phyloP scores from a whole-genome alignment of 1,140 invertebrate genomes.

The Orussus abietinus region DNA sequence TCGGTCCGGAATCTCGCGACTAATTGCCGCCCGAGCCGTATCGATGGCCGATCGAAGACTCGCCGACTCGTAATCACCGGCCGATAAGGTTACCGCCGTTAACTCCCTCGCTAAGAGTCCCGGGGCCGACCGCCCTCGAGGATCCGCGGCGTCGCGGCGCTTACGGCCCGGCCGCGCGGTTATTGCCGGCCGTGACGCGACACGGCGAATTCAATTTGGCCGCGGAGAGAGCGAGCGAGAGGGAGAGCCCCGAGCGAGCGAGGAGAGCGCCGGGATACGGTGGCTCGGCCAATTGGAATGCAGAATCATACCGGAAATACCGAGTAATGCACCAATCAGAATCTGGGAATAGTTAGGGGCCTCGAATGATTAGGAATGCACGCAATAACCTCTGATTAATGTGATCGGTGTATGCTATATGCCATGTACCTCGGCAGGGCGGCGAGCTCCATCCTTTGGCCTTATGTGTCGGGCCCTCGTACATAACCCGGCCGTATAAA shows the following conservation, averaged over 20 bases:
- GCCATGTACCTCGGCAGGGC: conserved; percentile 19
- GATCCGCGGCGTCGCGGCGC: conserved; percentile 19
- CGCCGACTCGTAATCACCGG: too few relatives aligned
- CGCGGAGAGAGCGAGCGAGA: conserved; percentile 8
- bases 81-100: too few relatives aligned
- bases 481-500: conserved; percentile 26
- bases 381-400: conserved; percentile 57
- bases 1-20: not conserved
- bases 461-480: conserved; percentile 33
- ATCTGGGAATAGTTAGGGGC: conserved; percentile 53
- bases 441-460: conserved; percentile 39
- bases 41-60: too few relatives aligned
- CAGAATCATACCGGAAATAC: conserved; percentile 55
- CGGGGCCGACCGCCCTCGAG: conserved; percentile 20
- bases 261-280: conserved; percentile 11
- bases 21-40: too few relatives aligned
- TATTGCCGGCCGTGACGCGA: not conserved
- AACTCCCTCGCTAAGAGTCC: too few relatives aligned
- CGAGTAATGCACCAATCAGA: conserved; percentile 56
- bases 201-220: not conserved
- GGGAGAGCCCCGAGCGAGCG: conserved; percentile 7
- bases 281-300: conserved; percentile 48
- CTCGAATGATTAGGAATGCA: conserved; percentile 55
- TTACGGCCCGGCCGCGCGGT: not conserved
- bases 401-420: conserved; percentile 48